These are phyloP conservation scores for Sweltsa coloradensis DNA, from an alignment of 1,140 invertebrate genomes.

Conservation along the genomic window DNA sequence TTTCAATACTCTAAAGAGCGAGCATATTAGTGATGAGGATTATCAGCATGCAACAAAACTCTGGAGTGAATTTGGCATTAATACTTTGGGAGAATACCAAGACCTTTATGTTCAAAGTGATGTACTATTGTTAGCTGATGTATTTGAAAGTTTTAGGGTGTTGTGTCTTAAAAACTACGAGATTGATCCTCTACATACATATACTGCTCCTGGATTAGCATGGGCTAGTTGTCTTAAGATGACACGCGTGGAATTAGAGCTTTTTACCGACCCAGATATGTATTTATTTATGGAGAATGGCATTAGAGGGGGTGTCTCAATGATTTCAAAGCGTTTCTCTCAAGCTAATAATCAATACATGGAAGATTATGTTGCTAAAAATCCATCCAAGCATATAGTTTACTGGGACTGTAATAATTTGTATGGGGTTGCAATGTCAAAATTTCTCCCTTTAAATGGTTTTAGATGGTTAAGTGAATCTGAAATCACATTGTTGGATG, in stretches of 20 bases:
- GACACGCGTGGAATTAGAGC: constrained; percentile 25
- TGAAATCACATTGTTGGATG: background rate
- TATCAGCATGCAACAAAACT: constrained; percentile 30
- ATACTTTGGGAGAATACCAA: constrained; percentile 28
- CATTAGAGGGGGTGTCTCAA: constrained; percentile 28
- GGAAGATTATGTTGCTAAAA: constrained; percentile 10
- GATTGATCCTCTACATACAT: constrained; percentile 28
- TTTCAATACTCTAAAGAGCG: constrained; percentile 25
- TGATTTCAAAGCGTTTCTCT: constrained; percentile 24
- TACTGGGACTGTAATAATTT: constrained; percentile 22
- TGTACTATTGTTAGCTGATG: constrained; percentile 27
- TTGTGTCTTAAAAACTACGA: constrained; percentile 27
- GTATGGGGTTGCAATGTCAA: constrained; percentile 18
- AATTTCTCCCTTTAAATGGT: constrained; percentile 13
- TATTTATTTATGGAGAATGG: constrained; percentile 25
- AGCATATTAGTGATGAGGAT: constrained; percentile 23
- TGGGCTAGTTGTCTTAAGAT: constrained; percentile 31
- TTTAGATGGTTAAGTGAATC: constrained; percentile 16
- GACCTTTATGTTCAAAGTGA: constrained; percentile 32
- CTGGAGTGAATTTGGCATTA: constrained; percentile 29
- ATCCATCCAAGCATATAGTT: constrained; percentile 11
- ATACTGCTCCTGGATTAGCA: constrained; percentile 26
- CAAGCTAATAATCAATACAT: constrained; percentile 28
- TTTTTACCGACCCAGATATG: constrained; percentile 28
- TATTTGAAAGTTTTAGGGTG: constrained; percentile 35